Conservation (phyloP, 1,140 invertebrate genomes). For the Zophobas atratus region DNA sequence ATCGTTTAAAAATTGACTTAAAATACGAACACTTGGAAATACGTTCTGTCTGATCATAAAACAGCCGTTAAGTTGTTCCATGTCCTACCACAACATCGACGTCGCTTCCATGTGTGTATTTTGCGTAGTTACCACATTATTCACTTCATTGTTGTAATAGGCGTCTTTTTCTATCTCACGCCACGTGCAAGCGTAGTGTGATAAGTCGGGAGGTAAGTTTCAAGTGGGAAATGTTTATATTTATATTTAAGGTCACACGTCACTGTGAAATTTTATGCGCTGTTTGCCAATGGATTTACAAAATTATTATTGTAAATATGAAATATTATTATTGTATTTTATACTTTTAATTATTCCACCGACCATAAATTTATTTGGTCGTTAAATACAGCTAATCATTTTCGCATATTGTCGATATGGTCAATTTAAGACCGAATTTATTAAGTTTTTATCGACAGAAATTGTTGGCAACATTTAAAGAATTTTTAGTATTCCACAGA, state of each 20-base stretch:
- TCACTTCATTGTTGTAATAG: slow-evolving; percentile 26
- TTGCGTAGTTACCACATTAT: slow-evolving; percentile 40
- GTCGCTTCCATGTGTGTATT: slow-evolving; percentile 31
- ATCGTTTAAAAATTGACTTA: slow-evolving; percentile 15
- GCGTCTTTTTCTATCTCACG: slow-evolving; percentile 21
- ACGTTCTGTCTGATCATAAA: slow-evolving; percentile 31
- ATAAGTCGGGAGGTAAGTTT: slow-evolving; percentile 14
- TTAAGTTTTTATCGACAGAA: no score
- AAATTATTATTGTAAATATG: slow-evolving; percentile 41
- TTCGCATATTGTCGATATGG: background rate
- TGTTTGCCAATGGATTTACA: slow-evolving; percentile 42
- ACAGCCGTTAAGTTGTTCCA: slow-evolving; percentile 38
- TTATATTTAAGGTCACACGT: slow-evolving; percentile 56
- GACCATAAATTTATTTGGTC: slow-evolving; percentile 16
- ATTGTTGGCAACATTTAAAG: no score
- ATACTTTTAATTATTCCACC: slow-evolving; percentile 14
- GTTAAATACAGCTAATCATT: slow-evolving; percentile 2
- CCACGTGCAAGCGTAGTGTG: background rate
- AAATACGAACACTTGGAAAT: slow-evolving; percentile 17
- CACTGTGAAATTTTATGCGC: slow-evolving; percentile 52
- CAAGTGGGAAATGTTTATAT: slow-evolving; percentile 35
- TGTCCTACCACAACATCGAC: slow-evolving; percentile 38
- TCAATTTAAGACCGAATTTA: no score
- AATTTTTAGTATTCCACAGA: no score
- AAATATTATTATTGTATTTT: slow-evolving; percentile 11